Percentiles rank a stretch among this genome's conserved stretches.
These are phyloP conservation scores for Canis aureus DNA, from an alignment of 2,113 vertebrate species.

Conservation along the genomic window DNA sequence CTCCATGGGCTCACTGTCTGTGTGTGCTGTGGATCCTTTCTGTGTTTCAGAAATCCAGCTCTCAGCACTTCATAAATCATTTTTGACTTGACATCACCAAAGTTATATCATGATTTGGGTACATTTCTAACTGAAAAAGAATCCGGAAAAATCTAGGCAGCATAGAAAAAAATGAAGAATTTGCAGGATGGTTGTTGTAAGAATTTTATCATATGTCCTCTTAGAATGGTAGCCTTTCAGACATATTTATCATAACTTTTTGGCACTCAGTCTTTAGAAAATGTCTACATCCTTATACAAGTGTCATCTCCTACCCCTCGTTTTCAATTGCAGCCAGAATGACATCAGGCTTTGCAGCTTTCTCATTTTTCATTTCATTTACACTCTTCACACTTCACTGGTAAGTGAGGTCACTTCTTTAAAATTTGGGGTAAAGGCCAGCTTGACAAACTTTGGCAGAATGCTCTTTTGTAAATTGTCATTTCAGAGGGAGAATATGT, in stretches of 20 bases:
- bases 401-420: slow-evolving; percentile 35
- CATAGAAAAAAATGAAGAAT: background rate
- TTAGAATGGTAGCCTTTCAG: background rate
- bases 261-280: background rate
- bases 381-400: slow-evolving; percentile 44
- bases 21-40: background rate
- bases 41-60: background rate
- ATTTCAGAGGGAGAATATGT: background rate
- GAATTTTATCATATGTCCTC: background rate
- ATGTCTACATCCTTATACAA: background rate
- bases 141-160: background rate
- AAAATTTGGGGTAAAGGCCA: slow-evolving; percentile 19
- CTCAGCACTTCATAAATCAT: background rate
- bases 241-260: background rate
- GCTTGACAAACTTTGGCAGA: slow-evolving; percentile 10
- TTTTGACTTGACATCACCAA: background rate
- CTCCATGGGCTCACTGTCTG: background rate
- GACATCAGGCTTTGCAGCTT: background rate
- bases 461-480: background rate
- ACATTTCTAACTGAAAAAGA: background rate
- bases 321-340: slow-evolving; percentile 30
- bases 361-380: slow-evolving; percentile 68
- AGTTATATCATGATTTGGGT: background rate
- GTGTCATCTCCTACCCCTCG: background rate
- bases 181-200: background rate